Conservation (phyloP, 92 coral and sea anemone genomes). For the Anthopleura xanthogrammica region DNA sequence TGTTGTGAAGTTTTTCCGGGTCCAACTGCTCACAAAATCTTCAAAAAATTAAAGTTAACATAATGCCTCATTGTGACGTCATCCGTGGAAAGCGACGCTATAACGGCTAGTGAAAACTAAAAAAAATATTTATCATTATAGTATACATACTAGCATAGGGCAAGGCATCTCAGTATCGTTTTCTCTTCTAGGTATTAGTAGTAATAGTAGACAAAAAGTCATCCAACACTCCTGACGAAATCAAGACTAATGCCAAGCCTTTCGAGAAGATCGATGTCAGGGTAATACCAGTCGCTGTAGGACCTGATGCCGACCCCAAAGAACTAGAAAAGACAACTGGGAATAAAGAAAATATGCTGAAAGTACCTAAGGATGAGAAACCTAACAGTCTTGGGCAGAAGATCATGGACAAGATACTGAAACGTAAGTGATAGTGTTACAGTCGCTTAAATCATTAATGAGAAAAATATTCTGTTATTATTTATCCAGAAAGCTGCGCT, state of each 20-base stretch:
- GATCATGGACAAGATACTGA: conserved; percentile 67
- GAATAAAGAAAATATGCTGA: conserved; percentile 63
- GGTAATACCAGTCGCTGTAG: conserved; percentile 75
- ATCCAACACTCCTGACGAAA: conserved; percentile 24
- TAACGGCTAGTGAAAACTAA: too few relatives aligned
- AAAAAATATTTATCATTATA: too few relatives aligned
- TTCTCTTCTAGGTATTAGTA: conserved; percentile 55
- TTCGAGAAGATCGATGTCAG: conserved; percentile 50
- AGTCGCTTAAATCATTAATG: too few relatives aligned
- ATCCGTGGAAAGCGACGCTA: too few relatives aligned
- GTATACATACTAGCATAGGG: too few relatives aligned
- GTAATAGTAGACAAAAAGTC: conserved; percentile 60
- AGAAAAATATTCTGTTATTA: too few relatives aligned
- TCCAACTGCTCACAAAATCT: too few relatives aligned
- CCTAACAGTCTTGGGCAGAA: conserved; percentile 66
- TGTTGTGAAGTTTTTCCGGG: too few relatives aligned
- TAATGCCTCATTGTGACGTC: too few relatives aligned
- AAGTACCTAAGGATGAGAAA: conserved; percentile 56
- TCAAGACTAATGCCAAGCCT: conserved; percentile 55
- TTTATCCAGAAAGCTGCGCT: too few relatives aligned
- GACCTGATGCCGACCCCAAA: conserved; percentile 57
- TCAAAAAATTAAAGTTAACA: too few relatives aligned
- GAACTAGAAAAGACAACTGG: conserved; percentile 68
- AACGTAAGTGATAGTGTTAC: conserved; percentile 45
- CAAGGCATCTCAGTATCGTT: not conserved